Conservation (phyloP, 30 jellyfish, hydroid and myxozoan species). For the Turritopsis rubra region DNA sequence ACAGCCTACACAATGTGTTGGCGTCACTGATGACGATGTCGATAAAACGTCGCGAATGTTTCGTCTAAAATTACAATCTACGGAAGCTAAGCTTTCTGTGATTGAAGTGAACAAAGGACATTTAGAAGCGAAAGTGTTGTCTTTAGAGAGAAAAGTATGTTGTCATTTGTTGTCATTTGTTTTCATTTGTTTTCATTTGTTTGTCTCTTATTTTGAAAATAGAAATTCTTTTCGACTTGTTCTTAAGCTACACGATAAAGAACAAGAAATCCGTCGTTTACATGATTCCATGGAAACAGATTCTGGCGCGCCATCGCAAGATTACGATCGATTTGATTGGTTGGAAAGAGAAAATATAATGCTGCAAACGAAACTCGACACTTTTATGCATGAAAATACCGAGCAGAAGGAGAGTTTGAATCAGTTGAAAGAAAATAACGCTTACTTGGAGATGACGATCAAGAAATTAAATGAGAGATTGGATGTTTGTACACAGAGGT, state of each 20-base stretch:
- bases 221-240: neutral
- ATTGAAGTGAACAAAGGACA: constrained; percentile 74
- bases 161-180: too few species aligned
- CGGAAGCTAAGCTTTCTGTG: constrained; percentile 91
- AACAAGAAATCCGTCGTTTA: constrained; percentile 23
- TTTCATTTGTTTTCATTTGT: neutral
- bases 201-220: too few species aligned
- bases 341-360: constrained; percentile 31
- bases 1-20: neutral
- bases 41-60: constrained; percentile 77
- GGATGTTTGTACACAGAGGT: constrained; percentile 32
- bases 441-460: constrained; percentile 26
- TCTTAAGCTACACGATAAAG: constrained; percentile 23
- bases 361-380: constrained; percentile 38
- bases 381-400: constrained; percentile 10
- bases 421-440: constrained; percentile 11
- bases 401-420: constrained; percentile 27
- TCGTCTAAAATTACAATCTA: constrained; percentile 77
- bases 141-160: constrained; percentile 26
- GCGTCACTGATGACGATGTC: constrained; percentile 38
- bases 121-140: constrained; percentile 52
- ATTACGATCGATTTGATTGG: constrained; percentile 30
- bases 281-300: constrained; percentile 43
- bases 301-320: constrained; percentile 47
- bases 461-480: constrained; percentile 24